phyloP scores from a whole-genome alignment of 1,140 invertebrate genomes.

The Trichonephila clavata region DNA sequence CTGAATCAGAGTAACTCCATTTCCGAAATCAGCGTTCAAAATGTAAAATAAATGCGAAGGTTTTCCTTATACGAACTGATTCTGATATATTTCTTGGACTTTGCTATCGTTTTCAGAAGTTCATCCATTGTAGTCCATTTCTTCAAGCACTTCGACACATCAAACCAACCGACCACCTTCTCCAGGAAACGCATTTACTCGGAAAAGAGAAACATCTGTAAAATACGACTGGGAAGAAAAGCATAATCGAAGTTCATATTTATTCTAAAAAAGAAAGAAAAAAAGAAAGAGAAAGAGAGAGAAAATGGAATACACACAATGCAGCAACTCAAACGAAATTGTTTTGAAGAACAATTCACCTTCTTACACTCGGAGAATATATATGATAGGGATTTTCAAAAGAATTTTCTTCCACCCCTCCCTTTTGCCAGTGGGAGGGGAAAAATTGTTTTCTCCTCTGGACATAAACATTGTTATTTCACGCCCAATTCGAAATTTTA shows the following conservation, averaged over 20 bases:
- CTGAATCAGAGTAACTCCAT: too few species aligned
- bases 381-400: constrained; percentile 59
- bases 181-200: background rate
- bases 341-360: constrained; percentile 52
- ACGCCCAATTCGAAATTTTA: constrained; percentile 61
- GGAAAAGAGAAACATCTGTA: constrained; percentile 15
- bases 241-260: constrained; percentile 49
- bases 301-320: constrained; percentile 39
- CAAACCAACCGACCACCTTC: background rate
- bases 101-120: background rate
- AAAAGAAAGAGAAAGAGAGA: background rate
- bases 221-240: constrained; percentile 25
- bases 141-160: background rate
- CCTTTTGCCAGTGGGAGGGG: background rate
- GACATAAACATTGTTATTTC: constrained; percentile 69
- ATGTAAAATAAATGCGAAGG: too few species aligned
- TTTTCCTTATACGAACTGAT: too few species aligned
- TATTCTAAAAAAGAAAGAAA: background rate
- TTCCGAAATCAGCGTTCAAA: too few species aligned
- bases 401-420: background rate
- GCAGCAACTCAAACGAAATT: constrained; percentile 25
- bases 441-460: constrained; percentile 22
- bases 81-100: too few species aligned
- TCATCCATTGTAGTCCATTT: background rate
- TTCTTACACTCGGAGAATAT: constrained; percentile 42